Conservation (phyloP, 1,140 invertebrate genomes). For the Agrilus planipennis region DNA sequence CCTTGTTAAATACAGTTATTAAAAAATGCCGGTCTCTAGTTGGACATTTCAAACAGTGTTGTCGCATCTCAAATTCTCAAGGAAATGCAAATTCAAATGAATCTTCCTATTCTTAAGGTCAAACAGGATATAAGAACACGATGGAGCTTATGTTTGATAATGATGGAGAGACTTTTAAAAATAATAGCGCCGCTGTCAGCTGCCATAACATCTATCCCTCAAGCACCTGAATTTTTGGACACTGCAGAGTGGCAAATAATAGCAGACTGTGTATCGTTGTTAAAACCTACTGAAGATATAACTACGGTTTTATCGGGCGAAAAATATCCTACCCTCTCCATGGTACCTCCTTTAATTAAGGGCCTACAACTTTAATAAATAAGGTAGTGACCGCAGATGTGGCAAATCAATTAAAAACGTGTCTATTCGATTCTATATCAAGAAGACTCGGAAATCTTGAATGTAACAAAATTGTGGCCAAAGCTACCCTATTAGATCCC, state of each 20-base stretch:
- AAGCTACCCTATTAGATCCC: slow-evolving; percentile 16
- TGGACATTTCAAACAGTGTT: slow-evolving; percentile 3
- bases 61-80: slow-evolving; percentile 9
- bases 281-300: slow-evolving; percentile 24
- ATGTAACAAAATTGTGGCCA: slow-evolving; percentile 4
- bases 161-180: slow-evolving; percentile 19
- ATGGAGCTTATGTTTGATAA: slow-evolving; percentile 28
- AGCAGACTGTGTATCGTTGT: slow-evolving; percentile 1
- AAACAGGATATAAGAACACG: slow-evolving; percentile 25
- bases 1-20: slow-evolving; percentile 1
- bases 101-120: slow-evolving; percentile 16
- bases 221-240: slow-evolving; percentile 1
- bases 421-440: neutral
- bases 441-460: slow-evolving; percentile 3
- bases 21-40: slow-evolving; percentile 1
- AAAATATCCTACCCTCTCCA: slow-evolving; percentile 14
- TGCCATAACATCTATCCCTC: slow-evolving; percentile 2
- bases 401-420: slow-evolving; percentile 6
- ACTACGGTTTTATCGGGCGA: slow-evolving; percentile 24
- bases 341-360: neutral
- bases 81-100: slow-evolving; percentile 10
- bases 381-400: slow-evolving; percentile 10
- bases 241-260: slow-evolving; percentile 10
- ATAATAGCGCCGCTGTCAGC: slow-evolving; percentile 18
- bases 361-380: slow-evolving; percentile 12